Conservation (phyloP, 2,888 invertebrate genomes). For the Frankliniella fusca region DNA sequence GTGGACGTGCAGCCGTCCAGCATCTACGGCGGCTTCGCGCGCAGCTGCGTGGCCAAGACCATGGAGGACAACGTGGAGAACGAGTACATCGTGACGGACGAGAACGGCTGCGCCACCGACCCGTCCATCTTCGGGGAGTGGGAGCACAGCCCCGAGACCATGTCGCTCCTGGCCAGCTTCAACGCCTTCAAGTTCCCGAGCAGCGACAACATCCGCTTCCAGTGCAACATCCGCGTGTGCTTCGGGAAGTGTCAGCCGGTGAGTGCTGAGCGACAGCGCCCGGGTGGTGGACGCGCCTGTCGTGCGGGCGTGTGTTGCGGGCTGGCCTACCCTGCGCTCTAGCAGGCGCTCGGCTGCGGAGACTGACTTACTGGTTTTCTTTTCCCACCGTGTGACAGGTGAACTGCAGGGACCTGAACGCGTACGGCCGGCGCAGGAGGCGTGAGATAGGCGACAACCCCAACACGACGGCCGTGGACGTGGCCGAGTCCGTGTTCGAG, state of each 20-base stretch:
- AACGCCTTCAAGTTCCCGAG: constrained; percentile 94
- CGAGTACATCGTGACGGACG: constrained; percentile 88
- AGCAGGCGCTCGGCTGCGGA: not conserved
- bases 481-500: constrained; percentile 57
- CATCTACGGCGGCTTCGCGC: constrained; percentile 90
- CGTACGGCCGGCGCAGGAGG: constrained; percentile 77
- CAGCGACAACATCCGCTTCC: constrained; percentile 90
- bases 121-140: constrained; percentile 90
- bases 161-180: constrained; percentile 80
- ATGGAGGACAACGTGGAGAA: constrained; percentile 83
- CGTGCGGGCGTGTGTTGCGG: not conserved
- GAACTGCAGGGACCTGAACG: constrained; percentile 86
- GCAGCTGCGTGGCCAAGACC: constrained; percentile 89
- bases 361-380: not conserved
- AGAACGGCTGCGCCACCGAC: constrained; percentile 90
- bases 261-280: constrained; percentile 45
- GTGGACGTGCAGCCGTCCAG: constrained; percentile 73
- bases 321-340: not conserved
- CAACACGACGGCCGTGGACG: constrained; percentile 44
- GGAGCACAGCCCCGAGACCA: constrained; percentile 82
- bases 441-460: constrained; percentile 45
- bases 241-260: constrained; percentile 93
- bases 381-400: constrained; percentile 53
- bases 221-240: constrained; percentile 91
- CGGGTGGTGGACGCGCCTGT: not conserved